Base-by-base conservation (phyloP, 1,140 invertebrate genomes). In the Apis cerana region DNA sequence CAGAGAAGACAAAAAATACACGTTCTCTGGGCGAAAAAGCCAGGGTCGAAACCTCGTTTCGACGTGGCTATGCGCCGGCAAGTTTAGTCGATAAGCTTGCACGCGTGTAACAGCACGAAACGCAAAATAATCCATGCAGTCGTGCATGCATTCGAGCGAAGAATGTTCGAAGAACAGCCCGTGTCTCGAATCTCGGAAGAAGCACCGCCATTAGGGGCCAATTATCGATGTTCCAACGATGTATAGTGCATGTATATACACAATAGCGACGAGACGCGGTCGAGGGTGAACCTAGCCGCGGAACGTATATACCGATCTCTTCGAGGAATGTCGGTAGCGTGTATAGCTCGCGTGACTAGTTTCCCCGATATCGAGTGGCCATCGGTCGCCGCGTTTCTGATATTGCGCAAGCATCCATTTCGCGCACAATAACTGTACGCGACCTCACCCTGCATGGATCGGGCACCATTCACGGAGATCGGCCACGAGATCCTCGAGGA, bases 391-490 rank as follows among this genome's bases (percentile, higher is more conserved):
- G 33, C 83, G 70, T 85, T 89, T 88, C 78, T 82, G 75, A 80
- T 85, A 85, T 89, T 89, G 88, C 87, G 75, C 86, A 83, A 88
- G 83, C 74, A 82, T 88, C 79, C 75, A 79, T 87, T 85, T 74
- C 75, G 78, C 70, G 56, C 77, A 68, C 87, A 85, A 85, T 83
- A 81, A 80, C 79, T 77, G 59, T 85, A 68, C 76, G 27, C 71
- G 79, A 82, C 75, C 74, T 85, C 68, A 72, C 79, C 87, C 67
- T 70, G 61, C 64, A 71, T 52, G 78, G 68, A 67, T 78, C 64
- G 23, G 27, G 43, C 33, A 27, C 43, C 67, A 62, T 54, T 54
- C 64, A 27, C 64, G 81, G 23, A 50, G 75, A 83, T 83, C 81
- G 58, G 21, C n/a, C 9, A 33, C 80, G 56, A 78, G 75, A 78